These are phyloP conservation scores for Bos indicus DNA, from an alignment of 2,113 vertebrate genomes.

Conservation along the genomic window DNA sequence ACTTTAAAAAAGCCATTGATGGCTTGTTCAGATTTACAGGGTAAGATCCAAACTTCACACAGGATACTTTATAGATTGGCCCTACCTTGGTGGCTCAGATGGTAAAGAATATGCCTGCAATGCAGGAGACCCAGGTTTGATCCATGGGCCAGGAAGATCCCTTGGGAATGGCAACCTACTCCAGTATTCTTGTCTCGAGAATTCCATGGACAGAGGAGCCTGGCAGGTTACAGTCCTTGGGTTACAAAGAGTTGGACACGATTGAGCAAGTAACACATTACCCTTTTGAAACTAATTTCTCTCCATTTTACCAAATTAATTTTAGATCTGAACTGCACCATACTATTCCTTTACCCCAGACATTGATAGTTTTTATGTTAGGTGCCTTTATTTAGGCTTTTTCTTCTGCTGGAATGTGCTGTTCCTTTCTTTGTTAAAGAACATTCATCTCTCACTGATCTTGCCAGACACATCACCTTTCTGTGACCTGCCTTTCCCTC, in stretches of 20 bases:
- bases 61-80: background rate
- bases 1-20: background rate
- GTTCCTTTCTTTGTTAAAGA: background rate
- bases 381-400: background rate
- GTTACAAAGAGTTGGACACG: background rate
- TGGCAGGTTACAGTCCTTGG: background rate
- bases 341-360: background rate
- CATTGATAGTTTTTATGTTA: background rate
- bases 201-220: background rate
- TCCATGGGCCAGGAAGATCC: background rate
- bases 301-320: background rate
- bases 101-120: background rate
- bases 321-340: background rate
- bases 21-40: background rate
- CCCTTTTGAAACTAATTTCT: background rate
- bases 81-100: background rate
- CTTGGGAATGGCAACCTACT: background rate
- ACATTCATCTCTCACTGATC: background rate
- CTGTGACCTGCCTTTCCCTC: background rate
- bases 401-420: background rate
- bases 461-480: background rate
- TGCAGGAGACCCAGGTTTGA: background rate
- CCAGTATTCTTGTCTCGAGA: background rate
- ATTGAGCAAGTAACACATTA: background rate
- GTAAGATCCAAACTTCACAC: background rate